Percentiles rank a stretch among this genome's conserved stretches.
phyloP scores from a whole-genome alignment of 1,140 invertebrate species.

The Trachelipus rathkii region DNA sequence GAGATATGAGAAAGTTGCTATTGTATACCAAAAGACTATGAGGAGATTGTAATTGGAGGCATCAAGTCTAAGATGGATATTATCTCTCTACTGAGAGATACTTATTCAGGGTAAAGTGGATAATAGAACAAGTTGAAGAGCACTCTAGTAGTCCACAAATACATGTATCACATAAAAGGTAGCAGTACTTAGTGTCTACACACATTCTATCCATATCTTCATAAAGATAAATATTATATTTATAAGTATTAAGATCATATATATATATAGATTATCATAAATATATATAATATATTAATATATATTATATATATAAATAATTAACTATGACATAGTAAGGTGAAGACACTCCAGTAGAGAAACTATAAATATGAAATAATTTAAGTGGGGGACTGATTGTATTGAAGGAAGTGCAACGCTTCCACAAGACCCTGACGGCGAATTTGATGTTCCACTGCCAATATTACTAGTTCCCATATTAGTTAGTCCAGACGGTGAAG shows the following conservation, averaged over 20 bases:
- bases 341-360: background rate
- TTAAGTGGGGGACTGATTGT: background rate
- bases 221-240: too few species aligned
- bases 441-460: conserved; percentile 46
- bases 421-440: background rate
- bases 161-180: too few species aligned
- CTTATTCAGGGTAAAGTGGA: too few species aligned
- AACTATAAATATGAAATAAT: background rate
- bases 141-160: too few species aligned
- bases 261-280: too few species aligned
- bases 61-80: conserved; percentile 28
- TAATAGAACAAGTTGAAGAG: too few species aligned
- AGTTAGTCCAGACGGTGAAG: conserved; percentile 17
- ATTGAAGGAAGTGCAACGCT: background rate
- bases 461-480: conserved; percentile 38
- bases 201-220: too few species aligned
- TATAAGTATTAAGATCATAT: too few species aligned
- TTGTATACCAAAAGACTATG: conserved; percentile 31
- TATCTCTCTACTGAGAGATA: conserved; percentile 29
- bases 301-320: too few species aligned
- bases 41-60: conserved; percentile 26
- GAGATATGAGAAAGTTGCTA: conserved; percentile 32
- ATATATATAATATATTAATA: conserved; percentile 43
- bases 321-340: background rate
- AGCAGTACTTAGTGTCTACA: too few species aligned